Conservation (phyloP, 2,797 vertebrate genomes). For the Acipenser transmontanus region DNA sequence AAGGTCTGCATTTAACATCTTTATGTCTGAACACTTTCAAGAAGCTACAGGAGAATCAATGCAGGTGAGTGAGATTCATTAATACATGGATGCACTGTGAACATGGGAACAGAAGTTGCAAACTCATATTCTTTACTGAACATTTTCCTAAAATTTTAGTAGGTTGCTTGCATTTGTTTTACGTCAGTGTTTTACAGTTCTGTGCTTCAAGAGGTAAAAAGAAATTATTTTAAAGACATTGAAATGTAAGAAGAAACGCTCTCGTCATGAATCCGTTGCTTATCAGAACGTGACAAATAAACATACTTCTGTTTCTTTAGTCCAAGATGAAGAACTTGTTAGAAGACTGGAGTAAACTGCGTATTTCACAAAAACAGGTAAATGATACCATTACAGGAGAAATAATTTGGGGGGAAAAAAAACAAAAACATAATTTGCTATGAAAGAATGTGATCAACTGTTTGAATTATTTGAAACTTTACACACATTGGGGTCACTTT, state of each 20-base stretch:
- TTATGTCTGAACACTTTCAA: conserved; percentile 73
- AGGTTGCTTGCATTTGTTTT: too few species aligned
- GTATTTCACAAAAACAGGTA: conserved; percentile 71
- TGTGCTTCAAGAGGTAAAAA: too few species aligned
- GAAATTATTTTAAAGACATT: too few species aligned
- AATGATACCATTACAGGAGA: conserved; percentile 20
- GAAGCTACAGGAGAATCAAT: conserved; percentile 52
- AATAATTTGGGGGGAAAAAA: not conserved
- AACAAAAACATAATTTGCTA: not conserved
- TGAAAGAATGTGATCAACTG: not conserved
- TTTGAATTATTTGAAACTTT: too few species aligned
- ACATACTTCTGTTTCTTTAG: conserved; percentile 43
- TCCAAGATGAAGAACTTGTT: conserved; percentile 63
- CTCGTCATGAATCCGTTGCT: too few species aligned
- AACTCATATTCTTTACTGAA: not conserved
- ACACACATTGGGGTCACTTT: too few species aligned
- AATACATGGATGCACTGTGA: too few species aligned
- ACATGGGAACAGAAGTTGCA: too few species aligned
- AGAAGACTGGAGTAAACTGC: conserved; percentile 64
- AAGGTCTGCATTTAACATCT: conserved; percentile 76
- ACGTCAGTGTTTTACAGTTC: too few species aligned
- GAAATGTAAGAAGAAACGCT: too few species aligned
- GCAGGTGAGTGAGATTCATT: conserved; percentile 49
- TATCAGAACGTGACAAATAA: too few species aligned
- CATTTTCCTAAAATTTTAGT: not conserved